phyloP scores from a whole-genome alignment of 1,140 invertebrate species.

The Drosophila nebulosa region DNA sequence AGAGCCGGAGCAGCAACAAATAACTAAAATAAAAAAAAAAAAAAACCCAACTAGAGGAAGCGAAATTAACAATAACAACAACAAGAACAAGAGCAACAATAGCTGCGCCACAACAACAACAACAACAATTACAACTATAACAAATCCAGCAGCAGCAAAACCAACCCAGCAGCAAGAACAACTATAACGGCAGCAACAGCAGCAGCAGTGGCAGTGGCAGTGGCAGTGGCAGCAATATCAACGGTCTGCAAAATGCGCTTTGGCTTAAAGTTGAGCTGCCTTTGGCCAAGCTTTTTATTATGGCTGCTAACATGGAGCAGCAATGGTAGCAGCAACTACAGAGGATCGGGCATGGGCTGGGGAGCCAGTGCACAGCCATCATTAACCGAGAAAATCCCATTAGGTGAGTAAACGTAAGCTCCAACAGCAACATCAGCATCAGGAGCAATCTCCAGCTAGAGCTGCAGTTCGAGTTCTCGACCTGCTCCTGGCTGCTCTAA shows the following conservation, averaged over 20 bases:
- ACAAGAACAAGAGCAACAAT: conserved; percentile 7
- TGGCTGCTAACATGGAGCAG: conserved; percentile 68
- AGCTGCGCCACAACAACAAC: conserved; percentile 4
- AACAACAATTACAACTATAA: conserved; percentile 18
- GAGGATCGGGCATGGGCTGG: neutral
- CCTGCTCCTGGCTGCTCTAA: conserved; percentile 32
- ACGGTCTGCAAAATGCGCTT: conserved; percentile 66
- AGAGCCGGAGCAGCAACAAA: conserved; percentile 15
- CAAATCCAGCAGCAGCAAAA: conserved; percentile 21
- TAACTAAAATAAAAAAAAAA: conserved; percentile 27
- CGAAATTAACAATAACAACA: conserved; percentile 30
- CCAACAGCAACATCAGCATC: neutral
- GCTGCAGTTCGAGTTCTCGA: conserved; percentile 5
- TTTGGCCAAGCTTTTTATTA: conserved; percentile 64
- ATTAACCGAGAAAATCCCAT: conserved; percentile 80
- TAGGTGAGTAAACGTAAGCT: conserved; percentile 72
- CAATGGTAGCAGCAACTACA: conserved; percentile 14
- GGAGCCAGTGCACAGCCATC: conserved; percentile 67
- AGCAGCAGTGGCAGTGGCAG: no score
- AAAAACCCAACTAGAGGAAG: conserved; percentile 12
- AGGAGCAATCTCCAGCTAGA: neutral
- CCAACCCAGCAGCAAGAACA: conserved; percentile 16
- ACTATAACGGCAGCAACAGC: neutral
- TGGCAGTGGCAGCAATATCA: no score
- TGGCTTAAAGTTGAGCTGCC: conserved; percentile 57